These are phyloP conservation scores for Embiotoca jacksoni DNA, from an alignment of 2,113 vertebrate species.

Conservation along the genomic window DNA sequence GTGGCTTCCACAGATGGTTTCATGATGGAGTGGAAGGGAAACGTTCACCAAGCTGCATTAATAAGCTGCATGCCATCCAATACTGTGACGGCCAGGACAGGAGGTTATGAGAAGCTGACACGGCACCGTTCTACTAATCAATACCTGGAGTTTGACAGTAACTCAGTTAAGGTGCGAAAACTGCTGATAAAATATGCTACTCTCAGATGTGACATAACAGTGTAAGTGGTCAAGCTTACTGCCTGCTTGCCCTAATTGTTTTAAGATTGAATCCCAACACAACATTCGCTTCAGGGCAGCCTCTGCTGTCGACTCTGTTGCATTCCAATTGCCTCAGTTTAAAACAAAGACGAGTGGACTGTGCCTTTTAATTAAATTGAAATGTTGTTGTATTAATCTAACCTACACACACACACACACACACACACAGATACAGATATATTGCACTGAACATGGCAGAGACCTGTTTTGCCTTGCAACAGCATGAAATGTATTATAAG, in stretches of 20 bases:
- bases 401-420: background rate
- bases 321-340: background rate
- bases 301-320: conserved; percentile 5
- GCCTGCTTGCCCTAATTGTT: conserved; percentile 44
- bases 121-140: conserved; percentile 34
- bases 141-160: conserved; percentile 16
- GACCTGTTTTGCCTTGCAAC: conserved; percentile 1
- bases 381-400: background rate
- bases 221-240: conserved; percentile 30
- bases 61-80: background rate
- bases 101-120: conserved; percentile 31
- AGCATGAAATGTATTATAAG: conserved; percentile 6
- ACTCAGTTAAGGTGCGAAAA: conserved; percentile 28
- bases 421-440: background rate
- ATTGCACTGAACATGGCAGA: too few relatives aligned
- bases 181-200: conserved; percentile 37
- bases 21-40: background rate
- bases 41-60: conserved; percentile 1
- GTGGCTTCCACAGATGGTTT: background rate
- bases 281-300: conserved; percentile 12
- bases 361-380: conserved; percentile 11
- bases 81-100: conserved; percentile 6
- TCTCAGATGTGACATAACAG: conserved; percentile 24
- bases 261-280: conserved; percentile 38
- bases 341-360: background rate